Evolutionary conservation across 2,888 invertebrate genomes (phyloP), one percentile per base, ranked within the genome.

Genomic region (Eupithecia inturbata): DNA sequence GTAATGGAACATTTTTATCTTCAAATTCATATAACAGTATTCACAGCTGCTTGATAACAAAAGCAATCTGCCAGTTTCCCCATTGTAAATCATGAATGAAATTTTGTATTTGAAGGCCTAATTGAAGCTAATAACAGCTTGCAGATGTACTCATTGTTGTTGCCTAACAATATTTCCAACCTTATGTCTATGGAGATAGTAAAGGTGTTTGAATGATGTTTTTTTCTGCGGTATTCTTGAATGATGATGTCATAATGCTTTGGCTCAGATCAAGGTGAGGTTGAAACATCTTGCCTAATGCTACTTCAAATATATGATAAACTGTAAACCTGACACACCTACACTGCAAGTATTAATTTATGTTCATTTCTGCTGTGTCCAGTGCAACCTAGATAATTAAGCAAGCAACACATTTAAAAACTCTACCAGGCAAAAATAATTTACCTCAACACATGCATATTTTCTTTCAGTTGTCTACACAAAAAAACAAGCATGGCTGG

Each of bases 101-200:
- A 83, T 87, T 88, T 87, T 87, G 89, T 88, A 88, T 90, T 87
- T 76, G 81, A 83, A 85, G 85, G 83, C 82, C 86, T 92, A 91
- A 92, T 92, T 92, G 89, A 88, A 83, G 76, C 87, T 91, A 92
- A 91, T 91, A 89, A 88, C 85, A 74, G 80, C 62, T 71, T 67
- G 64, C 73, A 75, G 71, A 76, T 74, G 70, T 74, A 72, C 64
- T 68, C 66, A 71, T 36, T 53, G 22, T 22, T 26, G 22, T 3
- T 57, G 12, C 33, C 12, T 49, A 66, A 72, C 82, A 31, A 74
- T 73, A 87, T 78, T 85, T 82, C 84, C 74, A 82, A 85, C 87
- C 81, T 84, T 88, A 86, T 74, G 53, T n/a, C 22, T 70, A 41
- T 53, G 45, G 16, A 7, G 16, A 67, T 72, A 77, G 72, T 16